phyloP scores from a whole-genome alignment of 2,113 vertebrate species.

The Rhinopomastus cyanomelas region DNA sequence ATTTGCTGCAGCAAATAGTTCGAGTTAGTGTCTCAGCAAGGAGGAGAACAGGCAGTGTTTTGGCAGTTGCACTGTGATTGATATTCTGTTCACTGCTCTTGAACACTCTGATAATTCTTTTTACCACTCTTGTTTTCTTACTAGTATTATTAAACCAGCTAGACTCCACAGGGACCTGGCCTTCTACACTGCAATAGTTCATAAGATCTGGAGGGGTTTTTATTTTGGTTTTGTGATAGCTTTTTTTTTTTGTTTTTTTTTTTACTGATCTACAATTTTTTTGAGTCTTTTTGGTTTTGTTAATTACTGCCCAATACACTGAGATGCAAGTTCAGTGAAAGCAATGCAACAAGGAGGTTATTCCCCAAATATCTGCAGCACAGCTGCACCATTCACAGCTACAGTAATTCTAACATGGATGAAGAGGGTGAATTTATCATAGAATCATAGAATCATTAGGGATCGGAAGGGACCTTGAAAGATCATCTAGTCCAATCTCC shows the following conservation, averaged over 20 bases:
- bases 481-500: too few species aligned
- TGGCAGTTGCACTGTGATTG: background rate
- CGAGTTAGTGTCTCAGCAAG: background rate
- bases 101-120: background rate
- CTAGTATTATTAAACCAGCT: constrained; percentile 5
- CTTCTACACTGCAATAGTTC: background rate
- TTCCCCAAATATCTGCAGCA: background rate
- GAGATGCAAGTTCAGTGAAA: background rate
- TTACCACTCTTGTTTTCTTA: background rate
- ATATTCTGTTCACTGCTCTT: constrained; percentile 5
- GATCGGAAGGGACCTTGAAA: too few species aligned
- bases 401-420: constrained; percentile 26
- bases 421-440: constrained; percentile 31
- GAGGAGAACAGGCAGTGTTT: background rate
- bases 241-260: background rate
- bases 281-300: background rate
- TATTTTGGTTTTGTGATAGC: background rate
- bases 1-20: constrained; percentile 38
- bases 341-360: background rate
- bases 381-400: background rate
- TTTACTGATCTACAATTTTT: background rate
- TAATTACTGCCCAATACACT: background rate
- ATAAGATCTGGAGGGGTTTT: background rate
- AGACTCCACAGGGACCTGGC: background rate
- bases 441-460: too few species aligned